Base-by-base conservation (phyloP, 2,797 vertebrate species). In the Aphelocoma californica region DNA sequence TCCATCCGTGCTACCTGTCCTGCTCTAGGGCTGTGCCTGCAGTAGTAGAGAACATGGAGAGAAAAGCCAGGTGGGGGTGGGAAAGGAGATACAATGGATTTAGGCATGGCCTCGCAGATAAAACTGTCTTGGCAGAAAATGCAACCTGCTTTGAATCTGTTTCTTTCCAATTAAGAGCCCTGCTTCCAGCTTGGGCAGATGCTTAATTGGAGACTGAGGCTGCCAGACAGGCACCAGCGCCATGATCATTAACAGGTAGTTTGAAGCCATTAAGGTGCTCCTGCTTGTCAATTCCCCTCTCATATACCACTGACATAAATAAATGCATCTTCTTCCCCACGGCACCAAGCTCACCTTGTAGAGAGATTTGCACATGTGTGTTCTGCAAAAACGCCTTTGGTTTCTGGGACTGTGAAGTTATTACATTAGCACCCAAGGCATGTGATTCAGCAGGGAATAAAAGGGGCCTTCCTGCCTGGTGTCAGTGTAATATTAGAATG, bases 181-280 rank as follows among this genome's bases (percentile, higher is more conserved):
- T 94, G 96, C 96, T 97, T 97, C 97, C 96, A 97, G 95, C 93
- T 97, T 96, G 89, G 72, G 97, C 98, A 98, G 98, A 98, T 98
- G 98, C 97, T 98, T 98, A 98, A 99, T 98, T 98, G 98, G 97
- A 94, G 93, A 94, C 57, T 9, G 73, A 96, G 69, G 96, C 96
- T 93, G 96, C 97, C 98, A 98, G 98, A 97, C 97, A 97, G 97
- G 97, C 96, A 95, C 91, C 92, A 97, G 96, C 62, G 54, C 96
- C 86, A 86, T 62, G 92, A 96, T 98, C 97, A 97, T 98, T 98
- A 98, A 96, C 97, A 97, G 97, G 98, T 98, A 98, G 97, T 97
- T 90, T 97, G 96, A 96, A 96, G 92, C 96, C 95, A 97, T 96
- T 97, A 97, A 97, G 97, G 93, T 96, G 86, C 81, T 97, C 88